Percentiles rank a stretch among this genome's conserved stretches.
Conservation (phyloP, 1,140 invertebrate species). For the Campoletis sonorensis region DNA sequence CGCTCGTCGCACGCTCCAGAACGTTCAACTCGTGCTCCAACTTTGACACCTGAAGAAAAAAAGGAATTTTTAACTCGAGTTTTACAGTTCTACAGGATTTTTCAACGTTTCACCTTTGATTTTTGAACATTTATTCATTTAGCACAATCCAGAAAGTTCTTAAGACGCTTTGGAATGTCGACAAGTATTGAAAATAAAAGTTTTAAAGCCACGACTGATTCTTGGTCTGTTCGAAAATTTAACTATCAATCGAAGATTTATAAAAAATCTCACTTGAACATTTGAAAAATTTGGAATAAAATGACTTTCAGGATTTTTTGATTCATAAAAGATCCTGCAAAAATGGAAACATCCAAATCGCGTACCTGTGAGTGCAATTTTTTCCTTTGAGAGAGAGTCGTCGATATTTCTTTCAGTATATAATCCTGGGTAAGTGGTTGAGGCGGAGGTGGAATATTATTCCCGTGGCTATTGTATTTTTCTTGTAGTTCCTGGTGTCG, state of each 20-base stretch:
- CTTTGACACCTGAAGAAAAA: constrained; percentile 78
- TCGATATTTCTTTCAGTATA: constrained; percentile 90
- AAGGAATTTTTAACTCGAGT: neutral
- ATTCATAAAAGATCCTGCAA: neutral
- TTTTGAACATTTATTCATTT: too few species aligned
- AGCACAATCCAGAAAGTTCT: too few species aligned
- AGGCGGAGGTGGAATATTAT: constrained; percentile 77
- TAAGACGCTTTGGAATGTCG: too few species aligned
- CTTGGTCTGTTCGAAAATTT: too few species aligned
- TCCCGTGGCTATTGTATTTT: constrained; percentile 79
- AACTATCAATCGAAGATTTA: too few species aligned
- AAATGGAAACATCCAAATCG: neutral
- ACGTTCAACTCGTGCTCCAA: constrained; percentile 85
- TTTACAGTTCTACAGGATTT: neutral
- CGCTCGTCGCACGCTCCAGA: constrained; percentile 84
- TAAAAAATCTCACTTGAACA: too few species aligned
- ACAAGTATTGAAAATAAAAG: too few species aligned
- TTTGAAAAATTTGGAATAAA: too few species aligned
- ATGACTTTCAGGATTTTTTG: too few species aligned
- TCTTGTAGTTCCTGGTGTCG: constrained; percentile 84
- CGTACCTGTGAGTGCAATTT: constrained; percentile 84
- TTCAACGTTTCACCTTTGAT: too few species aligned
- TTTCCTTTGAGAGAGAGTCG: constrained; percentile 88
- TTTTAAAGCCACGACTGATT: too few species aligned
- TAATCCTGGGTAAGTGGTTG: constrained; percentile 85